phyloP scores from a whole-genome alignment of 2,888 invertebrate genomes.

The Ormyrus rosae region DNA sequence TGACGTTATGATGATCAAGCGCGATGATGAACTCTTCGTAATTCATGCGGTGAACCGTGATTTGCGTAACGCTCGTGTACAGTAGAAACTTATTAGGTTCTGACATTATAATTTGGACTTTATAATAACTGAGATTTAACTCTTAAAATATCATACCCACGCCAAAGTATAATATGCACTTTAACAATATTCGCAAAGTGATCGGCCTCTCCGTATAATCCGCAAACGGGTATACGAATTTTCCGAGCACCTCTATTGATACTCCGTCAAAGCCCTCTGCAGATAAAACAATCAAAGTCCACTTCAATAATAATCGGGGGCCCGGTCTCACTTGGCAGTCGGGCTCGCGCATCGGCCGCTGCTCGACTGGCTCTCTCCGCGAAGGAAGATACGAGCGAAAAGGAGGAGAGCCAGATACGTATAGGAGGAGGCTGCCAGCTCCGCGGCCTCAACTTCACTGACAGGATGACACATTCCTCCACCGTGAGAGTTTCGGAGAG shows the following conservation, averaged over 20 bases:
- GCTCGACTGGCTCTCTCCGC: background rate
- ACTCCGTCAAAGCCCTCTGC: background rate
- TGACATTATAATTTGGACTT: too few relatives aligned
- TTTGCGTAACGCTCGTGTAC: background rate
- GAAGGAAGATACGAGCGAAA: constrained; percentile 6
- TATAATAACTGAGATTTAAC: too few relatives aligned
- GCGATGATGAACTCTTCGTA: background rate
- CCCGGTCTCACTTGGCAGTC: constrained; percentile 1
- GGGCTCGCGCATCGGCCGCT: too few relatives aligned
- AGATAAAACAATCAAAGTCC: constrained; percentile 23
- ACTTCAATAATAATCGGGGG: constrained; percentile 17
- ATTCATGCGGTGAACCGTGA: background rate
- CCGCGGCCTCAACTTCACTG: constrained; percentile 68
- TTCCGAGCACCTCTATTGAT: too few relatives aligned
- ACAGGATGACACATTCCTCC: constrained; percentile 74
- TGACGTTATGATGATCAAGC: constrained; percentile 51
- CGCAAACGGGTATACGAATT: too few relatives aligned
- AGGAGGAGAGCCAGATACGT: background rate
- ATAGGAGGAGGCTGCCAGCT: constrained; percentile 35
- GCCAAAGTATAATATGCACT: too few relatives aligned
- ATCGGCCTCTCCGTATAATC: too few relatives aligned
- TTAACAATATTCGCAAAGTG: too few relatives aligned
- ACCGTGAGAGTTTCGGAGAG: constrained; percentile 71
- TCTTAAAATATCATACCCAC: too few relatives aligned
- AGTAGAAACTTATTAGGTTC: too few relatives aligned